Conservation (phyloP, 2,888 invertebrate genomes). For the Blastobasis lacticolella region DNA sequence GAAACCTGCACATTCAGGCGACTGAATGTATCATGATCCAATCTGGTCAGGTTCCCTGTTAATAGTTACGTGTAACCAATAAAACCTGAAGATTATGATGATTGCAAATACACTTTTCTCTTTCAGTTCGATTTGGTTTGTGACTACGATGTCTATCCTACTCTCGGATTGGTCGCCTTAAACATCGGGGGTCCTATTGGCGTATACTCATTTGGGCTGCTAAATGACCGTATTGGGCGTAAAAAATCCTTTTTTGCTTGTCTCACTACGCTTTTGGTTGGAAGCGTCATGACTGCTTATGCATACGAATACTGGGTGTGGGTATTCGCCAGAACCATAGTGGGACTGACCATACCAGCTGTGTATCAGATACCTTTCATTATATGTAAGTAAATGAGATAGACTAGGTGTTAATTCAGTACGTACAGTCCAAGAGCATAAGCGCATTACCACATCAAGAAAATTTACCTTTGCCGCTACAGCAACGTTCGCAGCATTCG, state of each 20-base stretch:
- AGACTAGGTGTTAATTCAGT: no score
- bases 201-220: conserved; percentile 88
- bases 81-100: no score
- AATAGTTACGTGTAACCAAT: no score
- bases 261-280: conserved; percentile 84
- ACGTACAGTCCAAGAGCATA: no score
- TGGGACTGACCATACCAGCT: conserved; percentile 94
- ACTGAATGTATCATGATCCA: no score
- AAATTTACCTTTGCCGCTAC: no score
- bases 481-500: no score
- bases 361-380: conserved; percentile 96
- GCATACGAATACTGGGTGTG: conserved; percentile 88
- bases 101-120: conserved; percentile 3
- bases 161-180: conserved; percentile 87
- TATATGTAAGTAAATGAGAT: conserved; percentile 80
- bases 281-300: conserved; percentile 86
- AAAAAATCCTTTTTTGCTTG: conserved; percentile 90
- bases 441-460: no score
- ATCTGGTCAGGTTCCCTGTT: no score
- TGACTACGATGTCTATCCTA: conserved; percentile 89
- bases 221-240: conserved; percentile 91
- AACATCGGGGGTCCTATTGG: conserved; percentile 93
- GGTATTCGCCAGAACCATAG: conserved; percentile 85
- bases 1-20: no score
- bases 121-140: conserved; percentile 93